A percentile compares a stretch with the other conserved stretches of the same genome.
Evolutionary conservation across 1,140 invertebrate genomes (phyloP).

Genomic region (Drosophila trapezifrons): DNA sequence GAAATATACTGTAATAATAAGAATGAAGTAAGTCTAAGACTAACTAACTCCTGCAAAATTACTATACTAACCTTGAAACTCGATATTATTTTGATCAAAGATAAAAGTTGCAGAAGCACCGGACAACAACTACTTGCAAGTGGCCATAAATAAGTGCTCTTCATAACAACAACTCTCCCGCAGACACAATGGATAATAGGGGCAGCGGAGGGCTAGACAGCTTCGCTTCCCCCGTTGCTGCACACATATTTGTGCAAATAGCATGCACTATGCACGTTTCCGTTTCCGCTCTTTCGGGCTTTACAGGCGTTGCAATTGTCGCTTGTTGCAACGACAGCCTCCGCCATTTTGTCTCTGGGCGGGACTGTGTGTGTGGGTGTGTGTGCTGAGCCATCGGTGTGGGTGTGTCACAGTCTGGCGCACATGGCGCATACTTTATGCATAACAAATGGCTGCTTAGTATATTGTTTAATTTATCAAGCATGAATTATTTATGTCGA

Average conservation of each 20-base stretch:
- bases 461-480: slow-evolving; percentile 83
- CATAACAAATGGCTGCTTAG: slow-evolving; percentile 78
- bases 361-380: slow-evolving; percentile 4
- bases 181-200: slow-evolving; percentile 33
- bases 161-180: slow-evolving; percentile 31
- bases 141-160: slow-evolving; percentile 39
- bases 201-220: slow-evolving; percentile 17
- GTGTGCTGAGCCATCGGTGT: slow-evolving; percentile 31
- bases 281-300: slow-evolving; percentile 71
- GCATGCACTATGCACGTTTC: slow-evolving; percentile 78
- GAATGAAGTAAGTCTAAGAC: no score
- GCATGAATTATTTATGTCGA: slow-evolving; percentile 80
- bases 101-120: not conserved
- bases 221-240: slow-evolving; percentile 19
- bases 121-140: slow-evolving; percentile 5
- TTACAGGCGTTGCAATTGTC: slow-evolving; percentile 80
- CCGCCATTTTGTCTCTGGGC: slow-evolving; percentile 29
- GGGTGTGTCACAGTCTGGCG: slow-evolving; percentile 65
- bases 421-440: slow-evolving; percentile 77
- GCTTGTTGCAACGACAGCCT: slow-evolving; percentile 63
- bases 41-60: no score
- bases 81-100: not conserved
- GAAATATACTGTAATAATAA: no score
- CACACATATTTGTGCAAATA: slow-evolving; percentile 75
- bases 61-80: not conserved